phyloP scores from a whole-genome alignment of 2,113 vertebrate genomes.

The Lagopus leucura region DNA sequence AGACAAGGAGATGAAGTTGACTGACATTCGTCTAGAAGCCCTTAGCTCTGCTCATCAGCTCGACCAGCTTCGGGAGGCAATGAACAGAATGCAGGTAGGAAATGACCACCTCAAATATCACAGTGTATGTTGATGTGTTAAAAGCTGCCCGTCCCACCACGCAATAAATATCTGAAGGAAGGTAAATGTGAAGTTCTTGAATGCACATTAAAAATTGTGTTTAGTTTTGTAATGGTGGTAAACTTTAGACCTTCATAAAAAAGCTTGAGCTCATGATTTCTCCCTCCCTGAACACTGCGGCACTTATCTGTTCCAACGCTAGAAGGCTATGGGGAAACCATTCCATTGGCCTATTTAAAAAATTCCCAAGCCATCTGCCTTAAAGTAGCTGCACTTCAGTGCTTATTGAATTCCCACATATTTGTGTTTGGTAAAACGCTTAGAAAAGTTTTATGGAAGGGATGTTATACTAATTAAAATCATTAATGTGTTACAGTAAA shows the following conservation, averaged over 20 bases:
- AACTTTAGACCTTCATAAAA: neutral
- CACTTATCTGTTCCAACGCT: neutral
- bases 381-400: neutral
- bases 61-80: conserved; percentile 95
- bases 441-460: neutral
- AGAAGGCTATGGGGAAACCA: neutral
- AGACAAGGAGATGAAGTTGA: conserved; percentile 99
- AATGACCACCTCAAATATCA: neutral
- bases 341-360: neutral
- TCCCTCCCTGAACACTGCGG: neutral
- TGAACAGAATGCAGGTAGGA: conserved; percentile 98
- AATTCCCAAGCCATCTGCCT: neutral
- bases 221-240: neutral
- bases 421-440: neutral
- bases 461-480: neutral
- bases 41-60: conserved; percentile 98
- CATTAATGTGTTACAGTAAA: neutral
- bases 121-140: neutral
- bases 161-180: neutral
- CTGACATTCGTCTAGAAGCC: conserved; percentile 96
- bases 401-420: neutral
- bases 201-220: neutral
- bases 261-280: neutral
- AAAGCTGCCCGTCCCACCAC: neutral
- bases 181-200: neutral